These are phyloP conservation scores for Meteorus colon DNA, from an alignment of 2,888 invertebrate species.

Conservation along the genomic window DNA sequence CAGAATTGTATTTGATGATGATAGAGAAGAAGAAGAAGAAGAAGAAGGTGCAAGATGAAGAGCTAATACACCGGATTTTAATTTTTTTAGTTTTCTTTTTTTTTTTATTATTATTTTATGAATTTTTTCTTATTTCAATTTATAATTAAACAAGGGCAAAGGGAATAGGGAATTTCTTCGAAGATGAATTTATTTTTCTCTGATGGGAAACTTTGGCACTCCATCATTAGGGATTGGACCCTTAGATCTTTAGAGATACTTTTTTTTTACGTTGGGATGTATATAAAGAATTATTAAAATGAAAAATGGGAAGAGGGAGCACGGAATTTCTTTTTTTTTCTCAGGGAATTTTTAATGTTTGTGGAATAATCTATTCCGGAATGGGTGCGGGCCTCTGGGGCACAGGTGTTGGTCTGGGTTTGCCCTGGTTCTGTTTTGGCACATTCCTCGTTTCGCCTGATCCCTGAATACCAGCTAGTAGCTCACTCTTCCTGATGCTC, in stretches of 20 bases:
- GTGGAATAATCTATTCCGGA: conserved; percentile 68
- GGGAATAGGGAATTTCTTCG: conserved; percentile 27
- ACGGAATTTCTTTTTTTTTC: conserved; percentile 33
- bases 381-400: conserved; percentile 70
- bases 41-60: conserved; percentile 33
- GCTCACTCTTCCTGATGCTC: conserved; percentile 95
- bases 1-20: conserved; percentile 31
- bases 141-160: conserved; percentile 48
- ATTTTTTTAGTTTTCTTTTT: conserved; percentile 56
- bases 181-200: conserved; percentile 13
- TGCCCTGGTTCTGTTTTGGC: conserved; percentile 76
- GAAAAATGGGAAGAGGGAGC: neutral
- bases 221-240: conserved; percentile 38
- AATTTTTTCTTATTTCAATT: conserved; percentile 49
- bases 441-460: conserved; percentile 77
- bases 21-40: conserved; percentile 18
- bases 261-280: conserved; percentile 10
- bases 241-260: conserved; percentile 32
- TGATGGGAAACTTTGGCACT: conserved; percentile 44
- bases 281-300: neutral
- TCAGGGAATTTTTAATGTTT: conserved; percentile 57
- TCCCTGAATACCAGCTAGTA: conserved; percentile 85
- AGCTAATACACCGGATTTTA: conserved; percentile 39
- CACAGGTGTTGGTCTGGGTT: conserved; percentile 70
- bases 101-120: conserved; percentile 56